Percentiles rank a stretch among this genome's conserved stretches.
phyloP scores from a whole-genome alignment of 2,888 invertebrate genomes.

The Tetropium fuscum region DNA sequence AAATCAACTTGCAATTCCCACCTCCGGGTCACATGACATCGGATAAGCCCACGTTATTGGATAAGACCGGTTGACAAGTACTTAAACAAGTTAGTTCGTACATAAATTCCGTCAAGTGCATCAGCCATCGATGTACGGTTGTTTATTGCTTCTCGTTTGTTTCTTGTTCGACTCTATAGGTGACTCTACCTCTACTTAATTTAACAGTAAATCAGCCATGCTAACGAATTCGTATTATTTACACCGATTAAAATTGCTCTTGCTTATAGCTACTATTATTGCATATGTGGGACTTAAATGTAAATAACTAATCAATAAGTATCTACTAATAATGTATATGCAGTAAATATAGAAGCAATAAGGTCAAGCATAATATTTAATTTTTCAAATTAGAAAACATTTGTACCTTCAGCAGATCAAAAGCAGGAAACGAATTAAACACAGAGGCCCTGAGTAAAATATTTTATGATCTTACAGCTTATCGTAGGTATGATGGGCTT shows the following conservation, averaged over 20 bases:
- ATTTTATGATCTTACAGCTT: too few species aligned
- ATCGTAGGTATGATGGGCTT: too few species aligned
- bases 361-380: background rate
- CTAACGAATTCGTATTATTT: too few species aligned
- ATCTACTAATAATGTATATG: background rate
- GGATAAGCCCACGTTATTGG: conserved; percentile 49
- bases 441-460: too few species aligned
- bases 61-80: conserved; percentile 51
- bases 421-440: too few species aligned
- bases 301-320: conserved; percentile 1
- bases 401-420: too few species aligned
- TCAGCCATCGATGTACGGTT: conserved; percentile 57
- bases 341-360: background rate
- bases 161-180: conserved; percentile 57
- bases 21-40: conserved; percentile 52
- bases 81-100: conserved; percentile 45
- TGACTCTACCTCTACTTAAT: conserved; percentile 52
- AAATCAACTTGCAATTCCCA: conserved; percentile 48
- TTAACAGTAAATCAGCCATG: conserved; percentile 21
- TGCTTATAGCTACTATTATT: too few species aligned
- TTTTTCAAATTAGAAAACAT: too few species aligned
- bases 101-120: conserved; percentile 54
- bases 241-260: too few species aligned
- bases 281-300: background rate
- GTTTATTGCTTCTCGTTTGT: conserved; percentile 54